Evolutionary conservation across 2,113 vertebrate species (phyloP), one percentile per base, ranked within the genome.

Genomic region (Silurus glanis): DNA sequence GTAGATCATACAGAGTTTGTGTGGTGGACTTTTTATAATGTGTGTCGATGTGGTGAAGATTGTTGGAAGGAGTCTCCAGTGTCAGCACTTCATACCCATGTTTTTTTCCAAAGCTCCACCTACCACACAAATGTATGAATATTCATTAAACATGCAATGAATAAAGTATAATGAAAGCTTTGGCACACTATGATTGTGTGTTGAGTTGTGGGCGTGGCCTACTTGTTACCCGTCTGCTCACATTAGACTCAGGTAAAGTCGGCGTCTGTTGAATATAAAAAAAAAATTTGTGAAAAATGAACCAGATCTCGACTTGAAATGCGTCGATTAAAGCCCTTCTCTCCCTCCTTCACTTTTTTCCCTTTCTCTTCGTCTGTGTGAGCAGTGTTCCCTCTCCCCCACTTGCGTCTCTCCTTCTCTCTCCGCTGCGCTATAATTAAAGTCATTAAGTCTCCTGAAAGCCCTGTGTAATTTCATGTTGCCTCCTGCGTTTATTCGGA

Each of bases 401-500:
- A 59, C 81, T 81, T 83, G 47, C 83, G 23, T 59, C 83, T 78
- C 83, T 80, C 56, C 87, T 59, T 84, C 89, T 87, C 86, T 67
- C 87, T 89, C 85, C 90, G 80, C 88, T 89, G 89, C 83, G 89
- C 93, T 94, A 93, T 95, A 95, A 96, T 96, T 95, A 95, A 94
- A 93, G 93, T 92, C 94, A 95, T 95, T 94, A 94, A 94, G 90
- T 93, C 92, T 93, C 95, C 94, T 94, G 93, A 94, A 92, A 93
- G 93, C 90, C 92, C 91, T 93, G 90, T 89, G 92, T 94, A 94
- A 95, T 95, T 95, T 93, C 93, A 95, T 93, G 92, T 94, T 94
- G 94, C 94, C 95, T 94, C 92, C 93, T 94, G 88, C 89, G 92
- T 94, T 94, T 95, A 95, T 94, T 95, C 94, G 93, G 94, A 94